Base-by-base conservation (phyloP, 2,888 invertebrate genomes). In the Patella depressa region DNA sequence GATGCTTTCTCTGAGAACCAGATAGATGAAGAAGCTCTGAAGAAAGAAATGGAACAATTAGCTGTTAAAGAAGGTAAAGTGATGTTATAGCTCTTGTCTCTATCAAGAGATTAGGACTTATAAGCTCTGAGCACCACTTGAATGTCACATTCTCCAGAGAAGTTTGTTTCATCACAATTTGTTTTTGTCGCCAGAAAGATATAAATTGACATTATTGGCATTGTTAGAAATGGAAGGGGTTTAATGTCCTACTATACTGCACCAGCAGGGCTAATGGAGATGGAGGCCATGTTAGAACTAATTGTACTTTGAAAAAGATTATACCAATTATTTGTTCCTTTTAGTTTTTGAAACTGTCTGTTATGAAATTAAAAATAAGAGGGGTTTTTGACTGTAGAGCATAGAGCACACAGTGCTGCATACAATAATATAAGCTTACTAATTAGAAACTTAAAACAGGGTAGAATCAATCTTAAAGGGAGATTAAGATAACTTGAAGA, bases 11-110 rank as follows among this genome's bases (percentile, higher is more conserved):
- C 94, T 92, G 93, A 84, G 24, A 84, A 84, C 71, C 82, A 85
- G 3, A 84, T 88, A 72, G 86, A 84, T 76, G 90, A 90, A 89
- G 94, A 94, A 74, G 90, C 89, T 75, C 79, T 91, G 57, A 85
- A 86, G 88, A 94, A 95, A 89, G 95, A 95, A 88, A 95, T 96
- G 94, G 94, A 94, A 92, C 94, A 94, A 91, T 93, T 96, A 84
- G 94, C 94, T 85, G 93, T 94, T 89, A 93, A 93, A 87, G 93
- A 94, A 65, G 81, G 80, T 9, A 78, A 82, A 57, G 78, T 78
- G 15, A 82, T 80, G 45, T 9, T 12, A 2, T 65, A 19, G 15
- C 19, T 65, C 19, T 65, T 65, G 9, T 17, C 19, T 65, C n/a
- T 11, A 65, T 24, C 65, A 65, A 19, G 65, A 71, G 9, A 71